Conservation (phyloP, 2,888 invertebrate species). For the Acrobasis consociella region DNA sequence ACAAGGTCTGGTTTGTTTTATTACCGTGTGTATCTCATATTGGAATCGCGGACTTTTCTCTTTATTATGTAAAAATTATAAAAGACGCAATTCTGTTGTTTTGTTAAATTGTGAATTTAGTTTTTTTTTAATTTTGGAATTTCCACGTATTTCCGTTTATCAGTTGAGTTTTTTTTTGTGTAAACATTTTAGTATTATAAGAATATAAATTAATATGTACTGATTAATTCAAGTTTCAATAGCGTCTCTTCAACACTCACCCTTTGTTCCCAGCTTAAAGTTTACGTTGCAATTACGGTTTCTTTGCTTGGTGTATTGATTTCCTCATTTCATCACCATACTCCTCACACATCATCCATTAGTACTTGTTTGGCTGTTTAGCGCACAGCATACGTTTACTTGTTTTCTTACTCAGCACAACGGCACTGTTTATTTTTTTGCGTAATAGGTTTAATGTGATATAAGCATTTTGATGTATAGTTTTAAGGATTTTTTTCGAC, state of each 20-base stretch:
- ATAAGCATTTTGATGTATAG: neutral
- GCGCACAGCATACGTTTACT: neutral
- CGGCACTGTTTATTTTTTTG: constrained; percentile 11
- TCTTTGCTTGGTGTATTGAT: constrained; percentile 58
- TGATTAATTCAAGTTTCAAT: neutral
- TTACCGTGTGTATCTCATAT: too few species aligned
- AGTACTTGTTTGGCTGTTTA: constrained; percentile 1
- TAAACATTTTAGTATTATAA: too few species aligned
- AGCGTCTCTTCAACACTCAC: constrained; percentile 1
- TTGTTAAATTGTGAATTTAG: too few species aligned
- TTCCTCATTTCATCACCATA: constrained; percentile 39
- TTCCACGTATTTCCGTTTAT: too few species aligned
- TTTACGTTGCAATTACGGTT: constrained; percentile 46
- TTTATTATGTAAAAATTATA: too few species aligned
- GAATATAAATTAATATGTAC: too few species aligned
- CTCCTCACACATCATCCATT: constrained; percentile 22
- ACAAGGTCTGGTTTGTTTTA: too few species aligned
- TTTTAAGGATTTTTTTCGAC: neutral
- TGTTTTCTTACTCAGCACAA: neutral
- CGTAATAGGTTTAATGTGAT: neutral
- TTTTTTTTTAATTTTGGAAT: too few species aligned
- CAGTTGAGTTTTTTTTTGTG: too few species aligned
- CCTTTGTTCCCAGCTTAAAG: constrained; percentile 44
- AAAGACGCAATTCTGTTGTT: too few species aligned
- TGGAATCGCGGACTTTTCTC: too few species aligned